Evolutionary conservation across 2,888 invertebrate genomes (phyloP).

Genomic region (Lymantria monacha): DNA sequence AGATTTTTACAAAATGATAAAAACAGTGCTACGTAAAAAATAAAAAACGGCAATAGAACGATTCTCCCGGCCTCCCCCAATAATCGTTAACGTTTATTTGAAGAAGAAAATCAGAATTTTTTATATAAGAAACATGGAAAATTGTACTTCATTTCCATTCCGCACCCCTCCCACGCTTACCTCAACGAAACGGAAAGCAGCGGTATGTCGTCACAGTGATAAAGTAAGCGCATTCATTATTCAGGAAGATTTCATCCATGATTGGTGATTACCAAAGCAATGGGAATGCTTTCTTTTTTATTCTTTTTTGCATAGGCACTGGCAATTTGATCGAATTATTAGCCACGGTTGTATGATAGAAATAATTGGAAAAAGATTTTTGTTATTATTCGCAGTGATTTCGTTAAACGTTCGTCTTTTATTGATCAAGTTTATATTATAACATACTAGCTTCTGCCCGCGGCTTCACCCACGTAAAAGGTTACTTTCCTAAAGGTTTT

Average conservation of each 20-base stretch:
- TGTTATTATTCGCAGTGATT: no score
- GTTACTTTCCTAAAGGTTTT: no score
- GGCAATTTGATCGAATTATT: neutral
- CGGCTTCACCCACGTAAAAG: no score
- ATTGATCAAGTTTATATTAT: no score
- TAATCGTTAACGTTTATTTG: constrained; percentile 5
- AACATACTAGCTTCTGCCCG: no score
- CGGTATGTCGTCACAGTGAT: neutral
- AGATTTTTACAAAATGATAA: no score
- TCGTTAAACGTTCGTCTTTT: no score
- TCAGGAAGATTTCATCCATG: constrained; percentile 17
- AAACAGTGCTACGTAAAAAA: no score
- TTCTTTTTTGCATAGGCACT: neutral
- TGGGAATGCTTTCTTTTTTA: neutral
- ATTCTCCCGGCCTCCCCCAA: no score
- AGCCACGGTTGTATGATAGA: neutral
- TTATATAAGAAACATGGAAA: constrained; percentile 10
- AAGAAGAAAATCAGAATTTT: constrained; percentile 2
- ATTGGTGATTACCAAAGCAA: constrained; percentile 5
- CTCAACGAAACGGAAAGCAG: neutral
- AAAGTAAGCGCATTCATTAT: constrained; percentile 19
- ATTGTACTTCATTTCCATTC: constrained; percentile 8
- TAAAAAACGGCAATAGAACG: no score
- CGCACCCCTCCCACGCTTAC: neutral
- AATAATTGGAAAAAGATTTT: neutral